A percentile compares a stretch with the other conserved stretches of the same genome.
Conservation (phyloP, 2,797 vertebrate species). For the Xenopus petersii region DNA sequence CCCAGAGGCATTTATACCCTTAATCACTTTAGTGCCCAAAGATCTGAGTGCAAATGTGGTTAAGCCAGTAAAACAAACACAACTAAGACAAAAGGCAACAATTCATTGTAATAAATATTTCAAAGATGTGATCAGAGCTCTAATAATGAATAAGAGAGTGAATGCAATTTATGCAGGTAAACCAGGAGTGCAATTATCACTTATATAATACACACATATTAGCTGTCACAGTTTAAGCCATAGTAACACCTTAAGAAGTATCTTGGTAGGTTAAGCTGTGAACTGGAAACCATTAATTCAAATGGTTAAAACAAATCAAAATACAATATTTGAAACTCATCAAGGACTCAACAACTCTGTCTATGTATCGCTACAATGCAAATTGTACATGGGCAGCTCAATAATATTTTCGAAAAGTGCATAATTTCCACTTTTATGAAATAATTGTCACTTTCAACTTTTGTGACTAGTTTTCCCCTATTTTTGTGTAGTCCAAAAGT, state of each 20-base stretch:
- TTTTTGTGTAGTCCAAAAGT: neutral
- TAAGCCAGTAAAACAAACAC: slow-evolving; percentile 22
- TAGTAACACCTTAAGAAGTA: slow-evolving; percentile 4
- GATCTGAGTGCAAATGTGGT: slow-evolving; percentile 16
- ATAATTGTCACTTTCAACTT: neutral
- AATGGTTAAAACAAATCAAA: neutral
- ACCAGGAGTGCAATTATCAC: slow-evolving; percentile 5
- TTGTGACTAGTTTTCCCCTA: neutral
- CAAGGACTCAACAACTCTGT: neutral
- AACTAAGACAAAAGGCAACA: slow-evolving; percentile 4
- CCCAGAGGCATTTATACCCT: slow-evolving; percentile 10
- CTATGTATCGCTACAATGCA: neutral
- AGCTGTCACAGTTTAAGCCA: slow-evolving; percentile 12
- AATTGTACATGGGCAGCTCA: slow-evolving; percentile 13
- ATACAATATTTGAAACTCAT: neutral
- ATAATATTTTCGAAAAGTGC: slow-evolving; percentile 14
- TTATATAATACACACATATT: slow-evolving; percentile 8
- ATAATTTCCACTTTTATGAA: neutral
- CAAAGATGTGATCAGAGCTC: slow-evolving; percentile 3
- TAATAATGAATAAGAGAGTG: slow-evolving; percentile 13
- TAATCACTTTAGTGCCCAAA: slow-evolving; percentile 27
- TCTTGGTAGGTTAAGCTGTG: neutral
- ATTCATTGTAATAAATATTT: slow-evolving; percentile 3
- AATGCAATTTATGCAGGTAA: slow-evolving; percentile 9
- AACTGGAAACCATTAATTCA: neutral